A percentile compares a stretch with the other conserved stretches of the same genome.
These are phyloP conservation scores for Calidris pygmaea DNA, from an alignment of 2,113 vertebrate species.

Conservation along the genomic window DNA sequence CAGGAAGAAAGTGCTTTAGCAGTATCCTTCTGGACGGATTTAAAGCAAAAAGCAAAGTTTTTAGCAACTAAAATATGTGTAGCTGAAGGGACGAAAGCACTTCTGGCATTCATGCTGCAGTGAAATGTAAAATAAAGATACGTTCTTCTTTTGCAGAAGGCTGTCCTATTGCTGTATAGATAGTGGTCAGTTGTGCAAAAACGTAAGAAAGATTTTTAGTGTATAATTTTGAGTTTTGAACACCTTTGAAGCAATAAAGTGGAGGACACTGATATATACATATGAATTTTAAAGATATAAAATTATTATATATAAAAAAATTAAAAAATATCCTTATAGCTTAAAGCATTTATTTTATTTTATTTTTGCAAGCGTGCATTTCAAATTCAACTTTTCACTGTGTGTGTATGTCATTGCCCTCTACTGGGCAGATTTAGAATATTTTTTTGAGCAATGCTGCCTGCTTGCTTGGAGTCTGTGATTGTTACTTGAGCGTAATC, in stretches of 20 bases:
- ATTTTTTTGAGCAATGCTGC: background rate
- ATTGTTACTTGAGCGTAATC: background rate
- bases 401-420: constrained; percentile 29
- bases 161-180: background rate
- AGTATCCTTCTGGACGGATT: background rate
- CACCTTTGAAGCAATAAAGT: background rate
- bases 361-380: background rate
- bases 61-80: background rate
- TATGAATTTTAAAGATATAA: background rate
- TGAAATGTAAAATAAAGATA: background rate
- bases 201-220: background rate
- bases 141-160: background rate
- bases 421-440: constrained; percentile 36
- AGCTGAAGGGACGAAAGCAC: background rate
- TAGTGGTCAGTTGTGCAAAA: background rate
- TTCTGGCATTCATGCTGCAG: background rate
- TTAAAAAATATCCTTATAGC: background rate
- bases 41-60: background rate
- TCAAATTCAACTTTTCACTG: background rate
- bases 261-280: background rate
- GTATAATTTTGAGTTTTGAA: background rate
- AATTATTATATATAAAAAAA: background rate
- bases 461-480: background rate
- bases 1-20: background rate
- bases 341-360: background rate